Conservation (phyloP, 1,140 invertebrate species). For the Caenorhabditis latens region DNA sequence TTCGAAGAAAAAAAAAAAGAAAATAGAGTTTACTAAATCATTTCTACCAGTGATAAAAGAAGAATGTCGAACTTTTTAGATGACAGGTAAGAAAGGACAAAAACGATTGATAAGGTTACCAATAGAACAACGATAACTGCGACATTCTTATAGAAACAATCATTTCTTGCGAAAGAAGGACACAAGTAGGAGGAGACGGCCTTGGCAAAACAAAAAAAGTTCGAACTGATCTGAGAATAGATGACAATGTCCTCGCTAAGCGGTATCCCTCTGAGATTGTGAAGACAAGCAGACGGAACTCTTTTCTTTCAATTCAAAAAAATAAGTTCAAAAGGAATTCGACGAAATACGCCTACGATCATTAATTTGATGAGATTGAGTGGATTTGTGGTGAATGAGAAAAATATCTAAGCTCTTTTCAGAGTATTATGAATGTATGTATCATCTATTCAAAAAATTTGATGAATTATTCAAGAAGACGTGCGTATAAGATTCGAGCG, state of each 20-base stretch:
- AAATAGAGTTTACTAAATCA: neutral
- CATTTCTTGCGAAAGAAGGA: neutral
- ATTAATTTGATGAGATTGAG: neutral
- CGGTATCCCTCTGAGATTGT: neutral
- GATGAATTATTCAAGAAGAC: conserved; percentile 28
- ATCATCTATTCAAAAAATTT: conserved; percentile 2
- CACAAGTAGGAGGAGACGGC: neutral
- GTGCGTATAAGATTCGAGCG: neutral
- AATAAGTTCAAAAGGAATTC: neutral
- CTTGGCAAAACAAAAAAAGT: conserved; percentile 27
- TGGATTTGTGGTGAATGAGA: neutral
- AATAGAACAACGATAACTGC: neutral
- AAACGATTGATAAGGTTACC: conserved; percentile 12
- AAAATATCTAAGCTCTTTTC: neutral
- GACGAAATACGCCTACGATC: neutral
- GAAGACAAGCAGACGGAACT: neutral
- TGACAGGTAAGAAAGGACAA: neutral
- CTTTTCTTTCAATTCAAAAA: neutral
- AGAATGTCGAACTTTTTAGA: neutral
- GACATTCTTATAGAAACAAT: neutral
- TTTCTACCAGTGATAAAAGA: neutral
- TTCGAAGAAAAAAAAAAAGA: too few relatives aligned
- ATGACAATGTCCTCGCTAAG: neutral
- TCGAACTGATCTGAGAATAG: conserved; percentile 49
- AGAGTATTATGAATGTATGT: neutral